These are phyloP conservation scores for Heteromyza rotundicornis DNA, from an alignment of 2,888 invertebrate species.

Conservation along the genomic window DNA sequence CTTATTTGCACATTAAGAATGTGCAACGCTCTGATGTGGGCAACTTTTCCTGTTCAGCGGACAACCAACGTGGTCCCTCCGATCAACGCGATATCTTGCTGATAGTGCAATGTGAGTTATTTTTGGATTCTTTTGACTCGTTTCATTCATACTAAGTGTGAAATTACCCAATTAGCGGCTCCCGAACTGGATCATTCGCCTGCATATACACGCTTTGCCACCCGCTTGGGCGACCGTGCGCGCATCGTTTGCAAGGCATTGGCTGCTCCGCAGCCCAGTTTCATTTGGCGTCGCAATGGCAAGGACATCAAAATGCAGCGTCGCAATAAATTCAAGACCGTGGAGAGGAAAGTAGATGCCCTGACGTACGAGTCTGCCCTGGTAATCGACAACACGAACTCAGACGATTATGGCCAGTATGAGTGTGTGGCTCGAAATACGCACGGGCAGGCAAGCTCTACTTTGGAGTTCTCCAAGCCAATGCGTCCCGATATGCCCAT, in stretches of 20 bases:
- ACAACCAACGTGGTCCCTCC: conserved; percentile 52
- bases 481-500: conserved; percentile 52
- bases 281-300: conserved; percentile 57
- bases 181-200: conserved; percentile 55
- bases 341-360: conserved; percentile 51
- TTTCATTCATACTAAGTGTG: neutral
- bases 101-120: conserved; percentile 57
- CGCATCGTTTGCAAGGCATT: conserved; percentile 49
- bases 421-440: conserved; percentile 55
- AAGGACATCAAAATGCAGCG: conserved; percentile 57
- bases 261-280: conserved; percentile 54
- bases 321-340: conserved; percentile 50
- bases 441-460: conserved; percentile 53
- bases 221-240: conserved; percentile 52
- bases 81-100: conserved; percentile 50
- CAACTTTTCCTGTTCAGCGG: conserved; percentile 56
- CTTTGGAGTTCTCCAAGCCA: conserved; percentile 54
- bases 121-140: no score
- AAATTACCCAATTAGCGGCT: no score
- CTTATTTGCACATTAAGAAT: conserved; percentile 51
- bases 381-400: conserved; percentile 52
- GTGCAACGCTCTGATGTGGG: conserved; percentile 56
- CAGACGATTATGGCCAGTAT: conserved; percentile 55
- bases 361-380: conserved; percentile 50
- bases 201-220: conserved; percentile 50